These are phyloP conservation scores for Caenorhabditis drosophilae DNA, from an alignment of 2,888 invertebrate genomes.

Conservation along the genomic window DNA sequence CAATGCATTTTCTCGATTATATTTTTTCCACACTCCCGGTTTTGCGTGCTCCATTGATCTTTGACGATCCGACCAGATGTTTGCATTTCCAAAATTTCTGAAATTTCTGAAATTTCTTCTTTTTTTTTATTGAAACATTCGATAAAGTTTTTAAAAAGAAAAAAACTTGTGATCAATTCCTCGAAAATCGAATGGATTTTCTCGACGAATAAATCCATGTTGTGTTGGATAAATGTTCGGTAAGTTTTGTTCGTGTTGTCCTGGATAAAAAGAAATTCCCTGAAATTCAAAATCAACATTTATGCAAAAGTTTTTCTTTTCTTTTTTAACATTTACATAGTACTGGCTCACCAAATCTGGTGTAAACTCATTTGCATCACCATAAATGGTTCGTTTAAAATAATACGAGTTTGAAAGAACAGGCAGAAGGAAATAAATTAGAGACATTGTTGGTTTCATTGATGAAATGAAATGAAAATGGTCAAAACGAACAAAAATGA, in stretches of 20 bases:
- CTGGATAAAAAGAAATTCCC: constrained; percentile 23
- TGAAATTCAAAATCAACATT: not conserved
- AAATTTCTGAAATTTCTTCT: not conserved
- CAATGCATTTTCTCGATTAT: constrained; percentile 15
- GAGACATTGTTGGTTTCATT: too few species aligned
- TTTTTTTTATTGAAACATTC: not conserved
- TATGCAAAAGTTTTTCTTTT: not conserved
- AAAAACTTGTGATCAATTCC: constrained; percentile 23
- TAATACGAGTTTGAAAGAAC: not conserved
- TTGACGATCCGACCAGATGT: constrained; percentile 18
- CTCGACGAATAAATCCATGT: constrained; percentile 15
- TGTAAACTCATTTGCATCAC: constrained; percentile 19
- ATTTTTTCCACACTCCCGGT: constrained; percentile 34
- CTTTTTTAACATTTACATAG: constrained; percentile 13
- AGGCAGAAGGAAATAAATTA: not conserved
- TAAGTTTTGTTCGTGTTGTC: constrained; percentile 16
- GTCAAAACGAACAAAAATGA: not conserved
- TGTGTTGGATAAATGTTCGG: constrained; percentile 23
- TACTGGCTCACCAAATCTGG: constrained; percentile 23
- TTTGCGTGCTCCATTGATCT: constrained; percentile 28
- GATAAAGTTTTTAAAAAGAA: not conserved
- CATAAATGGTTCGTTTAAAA: constrained; percentile 14
- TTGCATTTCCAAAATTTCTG: constrained; percentile 14
- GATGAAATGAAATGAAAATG: too few species aligned
- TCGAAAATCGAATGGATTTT: constrained; percentile 33